These are phyloP conservation scores for Stegophylla sp. DNA, from an alignment of 2,888 invertebrate genomes.

Conservation along the genomic window DNA sequence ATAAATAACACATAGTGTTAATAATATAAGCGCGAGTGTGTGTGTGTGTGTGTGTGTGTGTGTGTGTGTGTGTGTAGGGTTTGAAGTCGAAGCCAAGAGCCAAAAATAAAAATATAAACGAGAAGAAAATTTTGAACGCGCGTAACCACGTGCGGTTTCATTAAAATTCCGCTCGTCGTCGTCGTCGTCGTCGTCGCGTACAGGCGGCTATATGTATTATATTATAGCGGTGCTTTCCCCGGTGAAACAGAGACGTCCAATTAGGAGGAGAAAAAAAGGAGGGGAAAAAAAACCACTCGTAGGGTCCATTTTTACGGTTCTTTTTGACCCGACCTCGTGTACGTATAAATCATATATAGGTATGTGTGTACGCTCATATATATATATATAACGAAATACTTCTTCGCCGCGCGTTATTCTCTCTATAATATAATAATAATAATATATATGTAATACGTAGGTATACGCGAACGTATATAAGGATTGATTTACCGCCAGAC, in stretches of 20 bases:
- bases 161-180: slow-evolving; percentile 25
- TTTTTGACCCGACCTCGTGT: background rate
- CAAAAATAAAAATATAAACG: background rate
- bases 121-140: background rate
- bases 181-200: too few relatives aligned
- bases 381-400: background rate
- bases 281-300: background rate
- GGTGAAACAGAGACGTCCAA: slow-evolving; percentile 30
- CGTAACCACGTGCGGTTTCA: background rate
- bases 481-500: slow-evolving; percentile 32
- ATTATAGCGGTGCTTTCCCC: background rate
- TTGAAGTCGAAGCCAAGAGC: background rate
- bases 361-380: background rate
- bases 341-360: too few relatives aligned
- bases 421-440: too few relatives aligned
- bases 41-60: background rate
- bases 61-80: background rate
- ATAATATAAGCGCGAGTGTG: background rate
- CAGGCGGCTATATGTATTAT: background rate
- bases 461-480: background rate
- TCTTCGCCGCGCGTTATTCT: background rate
- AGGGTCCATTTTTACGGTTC: slow-evolving; percentile 51
- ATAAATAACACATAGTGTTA: too few relatives aligned
- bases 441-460: background rate
- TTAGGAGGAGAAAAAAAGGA: slow-evolving; percentile 10